A percentile compares a stretch with the other conserved stretches of the same genome.
Conservation (phyloP, 1,140 invertebrate species). For the Anastrepha ludens region DNA sequence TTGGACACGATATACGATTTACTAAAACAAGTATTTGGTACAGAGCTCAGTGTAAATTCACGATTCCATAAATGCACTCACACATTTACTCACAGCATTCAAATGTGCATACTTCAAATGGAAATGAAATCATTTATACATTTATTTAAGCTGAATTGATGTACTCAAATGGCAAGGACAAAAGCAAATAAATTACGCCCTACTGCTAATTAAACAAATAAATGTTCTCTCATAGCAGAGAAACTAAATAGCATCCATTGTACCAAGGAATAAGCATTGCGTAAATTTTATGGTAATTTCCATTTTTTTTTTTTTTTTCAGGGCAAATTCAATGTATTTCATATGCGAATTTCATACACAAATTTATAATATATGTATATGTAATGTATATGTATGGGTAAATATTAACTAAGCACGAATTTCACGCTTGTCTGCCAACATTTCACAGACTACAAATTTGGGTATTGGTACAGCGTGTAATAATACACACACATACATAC, state of each 20-base stretch:
- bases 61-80: not conserved
- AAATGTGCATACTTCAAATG: not conserved
- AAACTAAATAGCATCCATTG: not conserved
- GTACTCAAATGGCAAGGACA: not conserved
- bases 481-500: too few species aligned
- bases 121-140: conserved; percentile 14
- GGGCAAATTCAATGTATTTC: not conserved
- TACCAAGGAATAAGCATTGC: not conserved
- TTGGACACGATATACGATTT: too few species aligned
- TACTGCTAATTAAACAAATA: not conserved
- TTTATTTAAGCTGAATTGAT: conserved; percentile 2
- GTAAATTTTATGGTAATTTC: not conserved
- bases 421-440: too few species aligned
- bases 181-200: not conserved
- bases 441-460: too few species aligned
- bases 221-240: not conserved
- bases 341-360: not conserved
- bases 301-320: not conserved
- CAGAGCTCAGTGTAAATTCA: not conserved
- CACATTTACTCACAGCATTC: not conserved
- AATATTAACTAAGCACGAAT: too few species aligned
- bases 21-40: not conserved
- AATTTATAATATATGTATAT: not conserved
- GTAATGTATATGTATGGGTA: too few species aligned
- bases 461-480: too few species aligned